phyloP scores from a whole-genome alignment of 1,140 invertebrate genomes.

The Drosophila ercepeae region DNA sequence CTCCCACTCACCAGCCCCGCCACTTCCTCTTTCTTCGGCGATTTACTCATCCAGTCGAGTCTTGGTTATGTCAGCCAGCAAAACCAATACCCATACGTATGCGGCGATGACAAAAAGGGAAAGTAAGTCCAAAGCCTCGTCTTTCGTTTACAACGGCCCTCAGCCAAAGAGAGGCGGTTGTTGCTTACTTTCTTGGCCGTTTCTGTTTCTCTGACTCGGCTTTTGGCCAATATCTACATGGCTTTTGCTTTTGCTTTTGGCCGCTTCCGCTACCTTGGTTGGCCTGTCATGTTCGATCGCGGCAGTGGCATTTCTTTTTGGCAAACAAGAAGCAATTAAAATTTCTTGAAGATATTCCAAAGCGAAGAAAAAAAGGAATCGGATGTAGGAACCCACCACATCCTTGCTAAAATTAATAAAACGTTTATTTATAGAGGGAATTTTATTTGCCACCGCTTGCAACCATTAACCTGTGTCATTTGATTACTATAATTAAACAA shows the following conservation, averaged over 20 bases:
- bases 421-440: slow-evolving; percentile 1
- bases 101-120: slow-evolving; percentile 71
- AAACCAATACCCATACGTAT: slow-evolving; percentile 18
- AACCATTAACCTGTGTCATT: slow-evolving; percentile 16
- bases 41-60: slow-evolving; percentile 23
- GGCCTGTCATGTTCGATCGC: slow-evolving; percentile 42
- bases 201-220: slow-evolving; percentile 35
- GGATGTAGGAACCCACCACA: background rate
- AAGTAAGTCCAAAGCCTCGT: slow-evolving; percentile 75
- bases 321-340: slow-evolving; percentile 39
- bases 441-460: slow-evolving; percentile 16
- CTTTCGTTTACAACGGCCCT: slow-evolving; percentile 53
- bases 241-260: slow-evolving; percentile 10
- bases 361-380: background rate
- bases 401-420: background rate
- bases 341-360: slow-evolving; percentile 15
- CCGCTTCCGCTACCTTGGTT: slow-evolving; percentile 46
- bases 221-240: slow-evolving; percentile 41
- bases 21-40: background rate
- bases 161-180: slow-evolving; percentile 36
- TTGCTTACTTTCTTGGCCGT: slow-evolving; percentile 55
- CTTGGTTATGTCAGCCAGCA: slow-evolving; percentile 67
- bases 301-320: slow-evolving; percentile 42
- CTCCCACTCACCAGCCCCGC: background rate
- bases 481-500: slow-evolving; percentile 30